Conservation (phyloP, 2,797 vertebrate genomes). For the Caiman crocodilus region DNA sequence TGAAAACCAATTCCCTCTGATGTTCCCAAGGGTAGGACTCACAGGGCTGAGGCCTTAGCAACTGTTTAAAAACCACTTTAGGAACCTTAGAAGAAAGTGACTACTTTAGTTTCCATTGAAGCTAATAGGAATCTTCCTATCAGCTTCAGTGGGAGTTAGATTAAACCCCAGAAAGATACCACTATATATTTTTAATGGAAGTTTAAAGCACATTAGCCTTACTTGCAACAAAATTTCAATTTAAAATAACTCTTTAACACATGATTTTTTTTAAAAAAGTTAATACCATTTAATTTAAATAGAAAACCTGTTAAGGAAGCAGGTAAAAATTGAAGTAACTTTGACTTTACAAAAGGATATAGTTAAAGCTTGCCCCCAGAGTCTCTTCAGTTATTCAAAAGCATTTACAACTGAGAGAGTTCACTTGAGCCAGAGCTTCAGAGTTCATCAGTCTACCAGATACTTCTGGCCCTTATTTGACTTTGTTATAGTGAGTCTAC, state of each 20-base stretch:
- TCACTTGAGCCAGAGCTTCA: neutral
- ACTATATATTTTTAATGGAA: neutral
- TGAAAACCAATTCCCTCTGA: neutral
- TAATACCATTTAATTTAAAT: neutral
- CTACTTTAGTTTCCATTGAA: neutral
- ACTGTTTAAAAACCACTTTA: neutral
- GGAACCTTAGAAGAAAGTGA: neutral
- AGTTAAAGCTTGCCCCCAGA: conserved; percentile 45
- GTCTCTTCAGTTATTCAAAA: conserved; percentile 27
- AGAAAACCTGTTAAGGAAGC: conserved; percentile 46
- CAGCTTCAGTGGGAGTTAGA: neutral
- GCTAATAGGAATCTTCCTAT: rapidly evolving
- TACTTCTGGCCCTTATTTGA: conserved; percentile 32
- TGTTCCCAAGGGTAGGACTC: neutral
- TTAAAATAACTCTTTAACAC: too few species aligned
- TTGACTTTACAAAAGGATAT: conserved; percentile 28
- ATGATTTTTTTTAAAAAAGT: neutral
- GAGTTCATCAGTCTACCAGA: neutral
- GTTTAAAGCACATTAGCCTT: neutral
- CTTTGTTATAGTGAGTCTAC: conserved; percentile 3
- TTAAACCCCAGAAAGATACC: neutral
- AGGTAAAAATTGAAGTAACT: conserved; percentile 27
- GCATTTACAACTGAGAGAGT: conserved; percentile 11
- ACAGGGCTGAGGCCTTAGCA: neutral
- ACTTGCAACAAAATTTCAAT: neutral